Evolutionary conservation across 2,888 invertebrate species (phyloP), one percentile per base, ranked within the genome.

Genomic region (Argynnis bischoffii): DNA sequence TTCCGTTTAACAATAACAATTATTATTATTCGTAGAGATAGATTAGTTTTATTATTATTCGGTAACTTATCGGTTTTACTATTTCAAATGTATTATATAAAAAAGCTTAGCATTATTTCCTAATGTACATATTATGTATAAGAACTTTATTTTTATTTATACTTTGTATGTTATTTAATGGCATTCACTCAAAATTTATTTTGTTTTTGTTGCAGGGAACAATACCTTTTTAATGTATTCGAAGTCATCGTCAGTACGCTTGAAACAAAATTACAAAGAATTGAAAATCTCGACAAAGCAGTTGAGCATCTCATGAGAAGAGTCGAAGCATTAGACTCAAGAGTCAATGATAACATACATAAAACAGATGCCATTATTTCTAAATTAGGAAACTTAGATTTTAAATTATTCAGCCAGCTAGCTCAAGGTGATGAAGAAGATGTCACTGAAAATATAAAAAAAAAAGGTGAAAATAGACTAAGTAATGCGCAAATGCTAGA

Each of bases 201-300:
- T 66, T 47, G 61, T 63, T 69, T 63, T 54, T 67, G 59, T 95
- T 95, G 72, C 95, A 97, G 97, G 88, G 97, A 97, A 87, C 96
- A 97, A 86, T 97, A 97, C 86, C 94, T 97, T 73, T 96, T 97
- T 89, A 96, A 96, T 85, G 96, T 98, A 66, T 97, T 98, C 89
- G 97, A 97, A 88, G 97, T 97, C 65, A 97, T 98, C 76, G 97
- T 97, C 69, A 96, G 97, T 77, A 97, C 97, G 35, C 89, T 97
- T 77, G 97, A 98, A 86, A 96, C 97, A 6, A 97, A 97, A 90
- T 92, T 98, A 15, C 97, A 97, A 83, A 94, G 97, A 76, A 97
- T 98, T 81, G 97, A 97, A 81, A 97, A 97, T 84, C 88, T 97
- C 67, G 97, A 98, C 85, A 96, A 96, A 86, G 97, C 97, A 0